Evolutionary conservation across 2,113 vertebrate genomes (phyloP).

Genomic region (Mobula hypostoma): DNA sequence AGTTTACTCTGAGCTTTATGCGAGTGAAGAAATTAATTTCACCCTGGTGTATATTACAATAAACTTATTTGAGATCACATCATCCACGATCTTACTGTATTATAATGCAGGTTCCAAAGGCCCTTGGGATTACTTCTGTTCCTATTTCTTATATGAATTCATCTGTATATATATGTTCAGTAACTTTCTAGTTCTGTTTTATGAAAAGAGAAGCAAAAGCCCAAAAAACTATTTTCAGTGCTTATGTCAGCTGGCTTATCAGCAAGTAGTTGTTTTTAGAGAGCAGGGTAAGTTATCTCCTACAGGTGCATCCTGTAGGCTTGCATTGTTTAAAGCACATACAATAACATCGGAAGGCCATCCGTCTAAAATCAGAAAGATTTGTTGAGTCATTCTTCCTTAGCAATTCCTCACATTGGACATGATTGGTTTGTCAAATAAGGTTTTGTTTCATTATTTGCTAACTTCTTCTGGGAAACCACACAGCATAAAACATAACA

Average conservation of each 20-base stretch:
- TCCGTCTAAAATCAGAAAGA: background rate
- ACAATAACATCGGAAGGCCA: slow-evolving; percentile 23
- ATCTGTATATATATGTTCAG: background rate
- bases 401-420: background rate
- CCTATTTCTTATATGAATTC: background rate
- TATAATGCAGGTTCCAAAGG: too few relatives aligned
- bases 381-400: slow-evolving; percentile 21
- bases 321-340: background rate
- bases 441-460: background rate
- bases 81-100: too few relatives aligned
- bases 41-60: too few relatives aligned
- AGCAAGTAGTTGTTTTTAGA: background rate
- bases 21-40: too few relatives aligned
- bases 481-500: background rate
- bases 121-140: too few relatives aligned
- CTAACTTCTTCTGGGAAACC: background rate
- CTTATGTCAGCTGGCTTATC: background rate
- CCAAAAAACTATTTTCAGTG: background rate
- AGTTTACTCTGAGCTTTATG: too few relatives aligned
- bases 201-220: background rate
- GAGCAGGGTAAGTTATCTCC: background rate
- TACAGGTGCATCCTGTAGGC: slow-evolving; percentile 33
- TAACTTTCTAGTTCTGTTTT: background rate
- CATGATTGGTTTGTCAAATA: background rate
- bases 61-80: too few relatives aligned